Base-by-base conservation (phyloP, 2,888 invertebrate genomes). In the Troides helena region DNA sequence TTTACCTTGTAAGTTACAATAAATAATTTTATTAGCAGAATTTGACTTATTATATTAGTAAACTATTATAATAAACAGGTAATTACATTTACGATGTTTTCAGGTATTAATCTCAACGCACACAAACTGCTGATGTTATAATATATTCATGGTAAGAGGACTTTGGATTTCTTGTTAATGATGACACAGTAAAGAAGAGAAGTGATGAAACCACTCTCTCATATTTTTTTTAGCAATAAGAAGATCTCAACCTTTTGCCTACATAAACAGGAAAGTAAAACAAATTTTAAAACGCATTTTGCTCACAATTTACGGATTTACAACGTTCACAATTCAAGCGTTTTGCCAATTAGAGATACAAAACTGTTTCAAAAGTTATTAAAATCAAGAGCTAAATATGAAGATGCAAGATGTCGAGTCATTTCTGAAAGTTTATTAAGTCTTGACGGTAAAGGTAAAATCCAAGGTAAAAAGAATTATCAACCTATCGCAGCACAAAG, bases 371-470 rank as follows among this genome's bases (percentile, higher is more conserved):
- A 81, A 43, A 85, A 80, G 73, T 77, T 89, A 59, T 80, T 84
- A 18, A 80, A 81, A 76, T 87, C 87, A 8, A 82, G 84, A 74
- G 86, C 82, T 8, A 78, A 82, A 21, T 87, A 89, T 68, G 85
- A 89, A 71, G 81, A 85, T 65, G 76, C 86, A 8, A 81, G 84
- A 73, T 80, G 75, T 67, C 80, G 83, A 70, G 71, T 86, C 68
- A 69, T 85, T 18, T 81, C 85, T 18, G 76, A 79, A 58, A 84
- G 80, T 68, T 80, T 78, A 71, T 65, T 75, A 21, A 81, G 75
- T 73, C 67, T 79, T 14, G 74, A 78, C 58, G 74, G 75, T 65
- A 80, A 78, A 69, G 71, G 72, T 60, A 74, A 63, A 58, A 72
- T 73, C 58, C 73, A 73, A 69, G 71, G 72, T 53, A 74, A 60